Percentiles rank a stretch among this genome's conserved stretches.
Evolutionary conservation across 1,140 invertebrate genomes (phyloP).

Genomic region (Listronotus oregonensis): DNA sequence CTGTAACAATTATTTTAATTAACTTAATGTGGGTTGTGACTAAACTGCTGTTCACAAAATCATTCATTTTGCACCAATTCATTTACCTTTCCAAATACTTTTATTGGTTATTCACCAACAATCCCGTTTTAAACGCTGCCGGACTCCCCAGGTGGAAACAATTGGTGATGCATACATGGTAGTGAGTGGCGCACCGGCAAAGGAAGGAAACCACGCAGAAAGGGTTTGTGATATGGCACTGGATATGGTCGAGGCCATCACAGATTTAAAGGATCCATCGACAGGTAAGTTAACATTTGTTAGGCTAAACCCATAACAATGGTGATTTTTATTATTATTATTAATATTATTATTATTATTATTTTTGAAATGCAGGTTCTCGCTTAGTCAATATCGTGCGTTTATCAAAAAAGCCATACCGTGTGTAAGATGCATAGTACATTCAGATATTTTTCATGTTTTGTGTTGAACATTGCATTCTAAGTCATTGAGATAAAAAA

Average conservation of each 20-base stretch:
- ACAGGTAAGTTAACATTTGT: slow-evolving; percentile 69
- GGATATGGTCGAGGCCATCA: slow-evolving; percentile 94
- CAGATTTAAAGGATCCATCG: slow-evolving; percentile 87
- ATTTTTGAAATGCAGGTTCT: too few species aligned
- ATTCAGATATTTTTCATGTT: too few species aligned
- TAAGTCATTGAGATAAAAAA: too few species aligned
- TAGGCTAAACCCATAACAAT: too few species aligned
- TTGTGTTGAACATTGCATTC: too few species aligned
- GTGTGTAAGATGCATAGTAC: too few species aligned
- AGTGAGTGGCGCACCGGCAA: slow-evolving; percentile 91
- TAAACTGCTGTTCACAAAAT: background rate
- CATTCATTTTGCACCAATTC: slow-evolving; percentile 26
- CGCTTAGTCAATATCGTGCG: too few species aligned
- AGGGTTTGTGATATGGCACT: slow-evolving; percentile 95
- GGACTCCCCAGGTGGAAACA: slow-evolving; percentile 80
- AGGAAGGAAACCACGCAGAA: slow-evolving; percentile 87
- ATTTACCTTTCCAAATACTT: background rate
- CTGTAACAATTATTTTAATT: too few species aligned
- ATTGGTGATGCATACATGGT: slow-evolving; percentile 98
- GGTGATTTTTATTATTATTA: too few species aligned
- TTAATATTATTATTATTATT: too few species aligned
- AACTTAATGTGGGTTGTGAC: too few species aligned
- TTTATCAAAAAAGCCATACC: too few species aligned
- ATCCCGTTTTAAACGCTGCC: slow-evolving; percentile 32
- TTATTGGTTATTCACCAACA: slow-evolving; percentile 27